Percentiles rank a stretch among this genome's conserved stretches.
Evolutionary conservation across 2,797 vertebrate species (phyloP).

Genomic region (Tachyglossus aculeatus): DNA sequence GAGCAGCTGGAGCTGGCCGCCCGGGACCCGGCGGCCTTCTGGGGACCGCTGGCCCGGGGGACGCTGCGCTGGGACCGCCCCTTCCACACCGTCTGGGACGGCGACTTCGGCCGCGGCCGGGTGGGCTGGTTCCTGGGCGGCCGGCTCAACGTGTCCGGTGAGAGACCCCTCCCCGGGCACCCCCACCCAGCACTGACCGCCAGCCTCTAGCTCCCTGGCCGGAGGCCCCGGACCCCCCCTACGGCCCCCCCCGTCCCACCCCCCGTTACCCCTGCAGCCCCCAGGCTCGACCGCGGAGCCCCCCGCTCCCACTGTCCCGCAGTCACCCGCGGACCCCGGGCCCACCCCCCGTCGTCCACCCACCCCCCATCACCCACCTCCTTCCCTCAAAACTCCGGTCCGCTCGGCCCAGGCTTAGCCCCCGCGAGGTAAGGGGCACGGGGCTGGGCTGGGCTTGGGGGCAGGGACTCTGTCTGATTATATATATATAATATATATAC

Average conservation of each 20-base stretch:
- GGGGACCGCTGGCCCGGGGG: conserved; percentile 82
- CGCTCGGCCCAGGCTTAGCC: not conserved
- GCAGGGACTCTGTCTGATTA: no score
- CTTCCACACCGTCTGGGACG: conserved; percentile 80
- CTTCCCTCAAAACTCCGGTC: not conserved
- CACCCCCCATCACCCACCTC: not conserved
- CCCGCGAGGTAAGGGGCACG: not conserved
- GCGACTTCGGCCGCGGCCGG: conserved; percentile 73
- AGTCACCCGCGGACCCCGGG: not conserved
- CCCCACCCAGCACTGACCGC: not conserved
- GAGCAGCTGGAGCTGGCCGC: conserved; percentile 77
- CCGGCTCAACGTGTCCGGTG: conserved; percentile 90
- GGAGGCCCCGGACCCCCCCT: not conserved
- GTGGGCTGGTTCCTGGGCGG: conserved; percentile 91
- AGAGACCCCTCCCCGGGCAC: conserved; percentile 44
- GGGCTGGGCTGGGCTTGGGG: no score
- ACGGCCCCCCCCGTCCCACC: not conserved
- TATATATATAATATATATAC: no score
- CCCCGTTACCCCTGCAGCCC: not conserved
- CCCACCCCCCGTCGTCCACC: not conserved
- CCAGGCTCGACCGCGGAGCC: no score
- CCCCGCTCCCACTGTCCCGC: not conserved
- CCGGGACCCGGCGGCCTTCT: conserved; percentile 79
- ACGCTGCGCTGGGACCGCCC: conserved; percentile 83
- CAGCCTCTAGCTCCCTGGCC: no score